phyloP scores from a whole-genome alignment of 2,888 invertebrate genomes.

The Tetragonula carbonaria region DNA sequence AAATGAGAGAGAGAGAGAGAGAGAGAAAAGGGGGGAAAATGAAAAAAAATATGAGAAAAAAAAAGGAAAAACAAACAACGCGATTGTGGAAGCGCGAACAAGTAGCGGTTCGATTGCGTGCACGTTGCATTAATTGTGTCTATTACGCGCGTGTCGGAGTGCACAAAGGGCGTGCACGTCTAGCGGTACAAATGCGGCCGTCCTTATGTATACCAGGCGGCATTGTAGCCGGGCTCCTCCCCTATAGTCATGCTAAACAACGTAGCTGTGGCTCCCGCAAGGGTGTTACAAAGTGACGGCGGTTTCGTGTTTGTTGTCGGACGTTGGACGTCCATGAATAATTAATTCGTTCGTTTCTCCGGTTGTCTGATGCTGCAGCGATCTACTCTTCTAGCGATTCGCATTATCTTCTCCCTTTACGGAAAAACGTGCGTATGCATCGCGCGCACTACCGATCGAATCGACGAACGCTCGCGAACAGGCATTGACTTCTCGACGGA shows the following conservation, averaged over 20 bases:
- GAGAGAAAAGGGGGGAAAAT: too few species aligned
- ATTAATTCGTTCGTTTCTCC: conserved; percentile 78
- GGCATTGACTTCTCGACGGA: neutral
- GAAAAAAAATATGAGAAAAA: neutral
- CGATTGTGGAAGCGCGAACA: conserved; percentile 7
- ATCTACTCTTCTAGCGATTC: conserved; percentile 19
- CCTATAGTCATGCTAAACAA: conserved; percentile 21
- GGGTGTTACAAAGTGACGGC: conserved; percentile 73
- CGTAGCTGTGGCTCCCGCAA: conserved; percentile 24
- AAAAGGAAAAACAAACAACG: neutral
- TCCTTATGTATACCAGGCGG: conserved; percentile 59
- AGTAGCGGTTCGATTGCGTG: conserved; percentile 52
- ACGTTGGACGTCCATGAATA: conserved; percentile 80
- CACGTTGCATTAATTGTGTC: conserved; percentile 63
- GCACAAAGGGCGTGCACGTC: conserved; percentile 48
- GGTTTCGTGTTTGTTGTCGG: conserved; percentile 70
- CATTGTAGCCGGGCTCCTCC: neutral
- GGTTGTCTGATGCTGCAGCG: conserved; percentile 33
- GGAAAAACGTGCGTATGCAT: neutral
- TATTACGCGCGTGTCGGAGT: conserved; percentile 51
- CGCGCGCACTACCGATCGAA: neutral
- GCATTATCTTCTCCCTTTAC: conserved; percentile 5
- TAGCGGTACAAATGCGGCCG: conserved; percentile 45
- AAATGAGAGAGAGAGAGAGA: too few species aligned
- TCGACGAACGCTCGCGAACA: neutral